Conservation (phyloP, 2,797 vertebrate genomes). For the Microctenopoma stevenorrisi region DNA sequence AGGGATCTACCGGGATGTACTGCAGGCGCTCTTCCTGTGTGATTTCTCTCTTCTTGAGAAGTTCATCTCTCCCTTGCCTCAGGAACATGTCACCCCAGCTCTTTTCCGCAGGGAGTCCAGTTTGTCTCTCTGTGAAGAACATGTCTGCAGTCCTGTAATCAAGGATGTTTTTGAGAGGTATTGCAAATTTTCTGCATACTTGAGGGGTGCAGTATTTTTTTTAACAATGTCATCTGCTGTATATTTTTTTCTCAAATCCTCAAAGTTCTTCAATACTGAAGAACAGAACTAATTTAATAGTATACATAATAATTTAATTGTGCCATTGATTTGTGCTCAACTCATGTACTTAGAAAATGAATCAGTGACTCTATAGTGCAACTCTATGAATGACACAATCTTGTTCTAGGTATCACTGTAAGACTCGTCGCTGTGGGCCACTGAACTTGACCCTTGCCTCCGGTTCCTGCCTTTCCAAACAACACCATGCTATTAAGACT, state of each 20-base stretch:
- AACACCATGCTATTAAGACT: constrained; percentile 91
- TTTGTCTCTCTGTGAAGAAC: constrained; percentile 90
- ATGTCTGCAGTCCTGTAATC: constrained; percentile 88
- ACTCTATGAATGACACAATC: not conserved
- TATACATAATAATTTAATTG: too few species aligned
- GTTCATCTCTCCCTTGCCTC: constrained; percentile 89
- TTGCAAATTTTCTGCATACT: constrained; percentile 4
- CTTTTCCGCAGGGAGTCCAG: constrained; percentile 95
- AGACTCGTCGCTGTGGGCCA: constrained; percentile 90
- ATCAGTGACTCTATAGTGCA: not conserved
- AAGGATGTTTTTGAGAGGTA: constrained; percentile 93
- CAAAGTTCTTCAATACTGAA: too few species aligned
- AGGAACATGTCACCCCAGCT: constrained; percentile 87
- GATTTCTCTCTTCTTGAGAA: constrained; percentile 92
- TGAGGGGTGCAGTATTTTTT: too few species aligned
- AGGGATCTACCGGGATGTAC: constrained; percentile 89
- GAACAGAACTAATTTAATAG: too few species aligned
- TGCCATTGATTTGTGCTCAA: too few species aligned
- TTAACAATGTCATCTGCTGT: too few species aligned
- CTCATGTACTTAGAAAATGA: not conserved
- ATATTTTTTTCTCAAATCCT: too few species aligned
- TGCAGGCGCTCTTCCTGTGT: constrained; percentile 91
- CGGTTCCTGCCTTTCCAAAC: constrained; percentile 89
- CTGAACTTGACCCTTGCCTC: constrained; percentile 93
- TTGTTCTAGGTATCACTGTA: constrained; percentile 85